Percentiles rank a stretch among this genome's conserved stretches.
These are phyloP conservation scores for Thalassophryne amazonica DNA, from an alignment of 2,797 vertebrate genomes.

Conservation along the genomic window DNA sequence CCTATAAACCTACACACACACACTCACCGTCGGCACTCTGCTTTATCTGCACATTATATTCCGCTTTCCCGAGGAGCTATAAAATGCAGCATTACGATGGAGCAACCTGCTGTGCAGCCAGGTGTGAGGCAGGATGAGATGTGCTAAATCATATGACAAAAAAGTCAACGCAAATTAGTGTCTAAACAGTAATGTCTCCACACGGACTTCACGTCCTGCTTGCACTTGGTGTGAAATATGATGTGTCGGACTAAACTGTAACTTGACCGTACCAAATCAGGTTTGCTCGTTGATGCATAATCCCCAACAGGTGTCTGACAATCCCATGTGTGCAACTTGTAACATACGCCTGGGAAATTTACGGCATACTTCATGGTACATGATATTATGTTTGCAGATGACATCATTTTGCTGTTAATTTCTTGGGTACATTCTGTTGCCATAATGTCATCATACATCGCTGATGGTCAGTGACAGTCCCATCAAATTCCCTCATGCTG, in stretches of 20 bases:
- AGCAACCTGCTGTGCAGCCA: neutral
- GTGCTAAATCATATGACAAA: neutral
- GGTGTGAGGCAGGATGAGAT: neutral
- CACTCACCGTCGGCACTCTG: too few relatives aligned
- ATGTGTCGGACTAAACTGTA: neutral
- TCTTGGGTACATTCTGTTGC: slow-evolving; percentile 1
- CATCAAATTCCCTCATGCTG: slow-evolving; percentile 55
- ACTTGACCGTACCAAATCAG: neutral
- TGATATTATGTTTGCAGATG: slow-evolving; percentile 27
- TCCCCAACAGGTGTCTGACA: slow-evolving; percentile 8
- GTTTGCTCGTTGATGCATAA: neutral
- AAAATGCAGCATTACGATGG: neutral
- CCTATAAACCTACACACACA: too few relatives aligned
- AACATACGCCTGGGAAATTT: neutral
- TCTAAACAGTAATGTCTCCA: too few relatives aligned
- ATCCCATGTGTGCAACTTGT: neutral
- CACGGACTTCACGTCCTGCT: neutral
- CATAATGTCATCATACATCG: slow-evolving; percentile 4
- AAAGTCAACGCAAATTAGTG: too few relatives aligned
- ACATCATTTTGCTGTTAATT: slow-evolving; percentile 23
- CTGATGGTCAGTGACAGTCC: slow-evolving; percentile 17
- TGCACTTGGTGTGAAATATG: neutral
- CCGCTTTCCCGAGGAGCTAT: too few relatives aligned
- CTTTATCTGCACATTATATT: too few relatives aligned
- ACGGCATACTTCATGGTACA: slow-evolving; percentile 7